Evolutionary conservation across 1,140 invertebrate species (phyloP).

Genomic region (Tigriopus japonicus): DNA sequence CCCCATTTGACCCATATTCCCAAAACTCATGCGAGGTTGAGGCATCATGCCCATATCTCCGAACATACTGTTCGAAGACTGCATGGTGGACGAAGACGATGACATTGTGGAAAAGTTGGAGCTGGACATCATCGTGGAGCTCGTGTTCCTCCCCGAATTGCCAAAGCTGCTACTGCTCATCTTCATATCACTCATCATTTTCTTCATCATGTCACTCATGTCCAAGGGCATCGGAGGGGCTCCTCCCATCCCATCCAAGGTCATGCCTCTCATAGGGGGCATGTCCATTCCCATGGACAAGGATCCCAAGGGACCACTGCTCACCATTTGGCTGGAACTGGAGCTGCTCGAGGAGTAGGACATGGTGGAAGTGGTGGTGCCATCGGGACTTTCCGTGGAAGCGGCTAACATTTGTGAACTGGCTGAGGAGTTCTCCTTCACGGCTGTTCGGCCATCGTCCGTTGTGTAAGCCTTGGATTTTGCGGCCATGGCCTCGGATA

Average conservation of each 20-base stretch:
- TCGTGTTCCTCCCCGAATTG: background rate
- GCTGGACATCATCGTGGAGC: background rate
- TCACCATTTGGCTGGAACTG: background rate
- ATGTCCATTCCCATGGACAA: conserved; percentile 2
- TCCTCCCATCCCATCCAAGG: conserved; percentile 4
- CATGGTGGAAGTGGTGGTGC: background rate
- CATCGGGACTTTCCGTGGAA: conserved; percentile 10
- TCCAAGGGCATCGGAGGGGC: background rate
- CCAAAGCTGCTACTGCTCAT: background rate
- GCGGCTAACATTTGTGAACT: conserved; percentile 7
- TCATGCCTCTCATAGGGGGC: conserved; percentile 10
- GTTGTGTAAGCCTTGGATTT: conserved; percentile 8
- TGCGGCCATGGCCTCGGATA: conserved; percentile 12
- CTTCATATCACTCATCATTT: conserved; percentile 13
- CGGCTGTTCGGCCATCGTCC: conserved; percentile 8
- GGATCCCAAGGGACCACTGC: background rate
- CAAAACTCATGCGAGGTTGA: background rate
- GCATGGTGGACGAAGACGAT: background rate
- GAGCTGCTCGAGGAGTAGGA: background rate
- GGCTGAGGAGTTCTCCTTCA: conserved; percentile 5
- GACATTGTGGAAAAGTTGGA: background rate
- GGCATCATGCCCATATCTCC: background rate
- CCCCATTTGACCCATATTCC: background rate
- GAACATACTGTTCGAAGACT: background rate
- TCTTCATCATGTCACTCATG: conserved; percentile 13